Evolutionary conservation across 2,113 vertebrate species (phyloP).

Genomic region (Andinoacara biseriatus): DNA sequence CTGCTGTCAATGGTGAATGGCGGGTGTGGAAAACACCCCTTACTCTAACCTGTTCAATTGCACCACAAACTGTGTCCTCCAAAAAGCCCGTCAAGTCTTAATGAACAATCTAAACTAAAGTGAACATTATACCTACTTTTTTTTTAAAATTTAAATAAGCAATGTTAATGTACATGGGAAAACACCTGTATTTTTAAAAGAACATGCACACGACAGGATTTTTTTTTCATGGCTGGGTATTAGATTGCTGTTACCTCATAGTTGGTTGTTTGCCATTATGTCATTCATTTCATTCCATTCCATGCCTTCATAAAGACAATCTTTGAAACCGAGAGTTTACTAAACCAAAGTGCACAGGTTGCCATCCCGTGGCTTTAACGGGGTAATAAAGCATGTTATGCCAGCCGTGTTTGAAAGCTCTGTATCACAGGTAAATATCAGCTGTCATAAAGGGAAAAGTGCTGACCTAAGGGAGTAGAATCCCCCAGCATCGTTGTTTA

Average conservation of each 20-base stretch:
- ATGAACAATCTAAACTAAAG: slow-evolving; percentile 2
- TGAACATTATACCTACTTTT: not conserved
- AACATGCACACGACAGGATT: not conserved
- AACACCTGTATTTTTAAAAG: not conserved
- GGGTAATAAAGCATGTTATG: not conserved
- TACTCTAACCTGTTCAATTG: not conserved
- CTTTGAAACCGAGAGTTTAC: not conserved
- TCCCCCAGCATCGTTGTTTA: not conserved
- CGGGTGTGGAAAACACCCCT: not conserved
- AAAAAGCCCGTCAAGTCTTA: not conserved
- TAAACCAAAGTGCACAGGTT: slow-evolving; percentile 4
- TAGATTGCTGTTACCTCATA: not conserved
- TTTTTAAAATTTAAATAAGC: not conserved
- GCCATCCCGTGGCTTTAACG: not conserved
- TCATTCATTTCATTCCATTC: not conserved
- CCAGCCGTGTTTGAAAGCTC: not conserved
- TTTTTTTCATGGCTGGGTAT: not conserved
- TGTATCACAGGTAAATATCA: not conserved
- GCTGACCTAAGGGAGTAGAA: not conserved
- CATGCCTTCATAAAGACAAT: not conserved
- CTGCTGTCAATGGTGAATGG: not conserved
- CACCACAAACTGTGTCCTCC: not conserved
- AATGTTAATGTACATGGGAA: not conserved
- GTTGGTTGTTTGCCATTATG: not conserved
- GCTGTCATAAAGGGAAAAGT: not conserved